phyloP scores from a whole-genome alignment of 2,797 vertebrate genomes.

The Thunnus albacares region DNA sequence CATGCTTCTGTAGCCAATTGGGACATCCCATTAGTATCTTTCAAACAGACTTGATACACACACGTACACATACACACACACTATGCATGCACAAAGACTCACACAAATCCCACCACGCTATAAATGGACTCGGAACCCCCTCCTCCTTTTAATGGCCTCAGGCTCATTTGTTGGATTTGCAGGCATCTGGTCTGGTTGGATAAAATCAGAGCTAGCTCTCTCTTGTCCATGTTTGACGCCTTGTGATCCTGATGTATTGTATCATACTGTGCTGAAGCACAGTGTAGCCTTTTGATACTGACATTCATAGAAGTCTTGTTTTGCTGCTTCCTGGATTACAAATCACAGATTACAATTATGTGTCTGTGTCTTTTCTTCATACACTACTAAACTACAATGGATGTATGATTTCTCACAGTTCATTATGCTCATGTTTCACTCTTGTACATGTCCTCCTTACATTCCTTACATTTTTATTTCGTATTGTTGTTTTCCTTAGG shows the following conservation, averaged over 20 bases:
- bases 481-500: not conserved
- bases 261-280: slow-evolving; percentile 5
- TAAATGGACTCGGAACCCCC: not conserved
- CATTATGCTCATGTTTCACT: not conserved
- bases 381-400: no score
- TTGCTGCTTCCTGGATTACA: not conserved
- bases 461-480: not conserved
- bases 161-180: slow-evolving; percentile 29
- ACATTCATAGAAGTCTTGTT: not conserved
- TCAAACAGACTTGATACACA: slow-evolving; percentile 15
- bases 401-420: no score
- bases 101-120: slow-evolving; percentile 1
- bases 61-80: slow-evolving; percentile 14
- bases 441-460: not conserved
- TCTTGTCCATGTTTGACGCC: slow-evolving; percentile 2
- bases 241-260: not conserved
- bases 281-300: not conserved
- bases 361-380: not conserved
- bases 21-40: slow-evolving; percentile 35
- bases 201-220: not conserved
- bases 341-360: not conserved
- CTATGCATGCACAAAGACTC: not conserved
- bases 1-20: slow-evolving; percentile 35
- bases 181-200: slow-evolving; percentile 38
- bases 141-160: not conserved